Evolutionary conservation across 1,140 invertebrate genomes (phyloP).

Genomic region (Drosophila busckii): DNA sequence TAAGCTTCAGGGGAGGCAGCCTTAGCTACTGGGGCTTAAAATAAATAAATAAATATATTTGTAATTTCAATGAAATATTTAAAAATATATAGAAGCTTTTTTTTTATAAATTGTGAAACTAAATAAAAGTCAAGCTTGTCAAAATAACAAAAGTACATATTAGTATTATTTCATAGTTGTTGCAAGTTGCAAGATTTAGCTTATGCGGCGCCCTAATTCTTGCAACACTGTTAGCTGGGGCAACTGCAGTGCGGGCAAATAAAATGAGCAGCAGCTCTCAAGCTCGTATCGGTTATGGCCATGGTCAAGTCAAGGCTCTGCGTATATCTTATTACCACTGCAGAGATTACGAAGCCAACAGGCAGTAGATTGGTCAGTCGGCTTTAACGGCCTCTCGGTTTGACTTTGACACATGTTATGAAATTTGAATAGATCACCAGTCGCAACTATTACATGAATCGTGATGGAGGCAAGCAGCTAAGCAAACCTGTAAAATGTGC

Average conservation of each 20-base stretch:
- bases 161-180: no score
- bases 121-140: no score
- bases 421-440: slow-evolving; percentile 75
- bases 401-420: slow-evolving; percentile 74
- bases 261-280: slow-evolving; percentile 13
- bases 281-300: slow-evolving; percentile 31
- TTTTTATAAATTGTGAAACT: no score
- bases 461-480: neutral
- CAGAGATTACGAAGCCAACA: slow-evolving; percentile 38
- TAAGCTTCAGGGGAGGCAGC: no score
- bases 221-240: slow-evolving; percentile 44
- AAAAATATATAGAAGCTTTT: no score
- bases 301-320: slow-evolving; percentile 29
- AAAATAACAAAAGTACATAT: no score
- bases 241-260: slow-evolving; percentile 54
- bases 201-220: no score
- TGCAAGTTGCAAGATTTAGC: no score
- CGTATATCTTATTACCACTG: slow-evolving; percentile 72
- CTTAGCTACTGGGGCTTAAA: no score
- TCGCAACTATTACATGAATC: slow-evolving; percentile 20
- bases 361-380: slow-evolving; percentile 9
- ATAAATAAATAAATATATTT: no score
- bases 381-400: slow-evolving; percentile 67
- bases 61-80: no score
- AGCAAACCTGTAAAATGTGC: slow-evolving; percentile 59